Evolutionary conservation across 2,888 invertebrate species (phyloP).

Genomic region (Monoplex corrugatus): DNA sequence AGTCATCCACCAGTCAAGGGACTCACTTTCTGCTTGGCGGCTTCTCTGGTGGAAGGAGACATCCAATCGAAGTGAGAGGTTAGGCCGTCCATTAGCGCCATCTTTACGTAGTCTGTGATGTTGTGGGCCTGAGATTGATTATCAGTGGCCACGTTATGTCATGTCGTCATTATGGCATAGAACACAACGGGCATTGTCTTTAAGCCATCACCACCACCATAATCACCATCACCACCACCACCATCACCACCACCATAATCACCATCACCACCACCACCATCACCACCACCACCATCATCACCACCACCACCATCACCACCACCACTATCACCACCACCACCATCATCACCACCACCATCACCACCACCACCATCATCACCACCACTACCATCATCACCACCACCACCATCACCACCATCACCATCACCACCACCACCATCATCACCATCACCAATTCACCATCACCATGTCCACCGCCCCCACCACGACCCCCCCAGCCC

Average conservation of each 20-base stretch:
- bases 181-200: not conserved
- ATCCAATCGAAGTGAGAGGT: conserved; percentile 65
- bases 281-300: not conserved
- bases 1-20: too few relatives aligned
- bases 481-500: not conserved
- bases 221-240: not conserved
- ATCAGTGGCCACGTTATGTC: not conserved
- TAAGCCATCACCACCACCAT: not conserved
- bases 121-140: conserved; percentile 65
- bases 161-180: not conserved
- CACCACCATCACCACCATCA: not conserved
- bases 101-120: conserved; percentile 69
- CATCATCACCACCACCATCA: not conserved
- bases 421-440: not conserved
- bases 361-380: not conserved
- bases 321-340: not conserved
- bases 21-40: conserved; percentile 72
- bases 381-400: not conserved
- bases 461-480: not conserved
- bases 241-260: not conserved
- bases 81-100: conserved; percentile 63
- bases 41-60: conserved; percentile 63
- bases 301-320: not conserved
- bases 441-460: not conserved
- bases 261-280: not conserved